These are phyloP conservation scores for Eolophus roseicapilla DNA, from an alignment of 2,113 vertebrate genomes.

Conservation along the genomic window DNA sequence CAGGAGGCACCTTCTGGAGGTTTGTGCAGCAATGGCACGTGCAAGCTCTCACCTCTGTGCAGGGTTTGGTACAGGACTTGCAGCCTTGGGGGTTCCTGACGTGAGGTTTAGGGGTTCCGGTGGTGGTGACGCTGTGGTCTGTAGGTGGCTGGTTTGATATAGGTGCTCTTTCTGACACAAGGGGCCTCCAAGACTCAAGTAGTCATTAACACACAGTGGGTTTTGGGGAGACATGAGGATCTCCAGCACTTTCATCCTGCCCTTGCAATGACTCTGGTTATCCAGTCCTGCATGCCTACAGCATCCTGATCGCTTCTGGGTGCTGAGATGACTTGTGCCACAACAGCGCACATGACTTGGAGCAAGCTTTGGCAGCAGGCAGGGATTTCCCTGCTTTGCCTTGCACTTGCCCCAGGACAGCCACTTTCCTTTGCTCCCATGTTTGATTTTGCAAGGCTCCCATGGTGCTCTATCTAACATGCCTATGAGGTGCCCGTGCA, in stretches of 20 bases:
- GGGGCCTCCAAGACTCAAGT: neutral
- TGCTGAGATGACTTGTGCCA: fast-evolving
- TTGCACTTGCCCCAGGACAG: neutral
- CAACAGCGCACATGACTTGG: fast-evolving
- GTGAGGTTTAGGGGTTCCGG: neutral
- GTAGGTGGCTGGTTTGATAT: neutral
- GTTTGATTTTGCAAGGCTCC: no score
- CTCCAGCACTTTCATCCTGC: neutral
- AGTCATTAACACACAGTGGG: neutral
- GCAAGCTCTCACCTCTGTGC: fast-evolving
- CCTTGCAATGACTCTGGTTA: neutral
- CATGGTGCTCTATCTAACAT: fast-evolving
- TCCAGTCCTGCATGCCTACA: neutral
- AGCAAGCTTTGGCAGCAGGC: neutral
- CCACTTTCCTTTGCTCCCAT: neutral
- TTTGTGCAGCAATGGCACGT: neutral
- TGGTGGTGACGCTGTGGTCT: fast-evolving
- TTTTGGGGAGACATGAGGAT: fast-evolving
- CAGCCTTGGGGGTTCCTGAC: neutral
- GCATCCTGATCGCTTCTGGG: neutral
- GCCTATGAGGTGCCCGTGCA: fast-evolving
- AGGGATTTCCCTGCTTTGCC: neutral
- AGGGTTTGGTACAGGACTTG: neutral
- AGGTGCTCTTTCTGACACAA: fast-evolving
- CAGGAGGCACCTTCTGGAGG: neutral